These are phyloP conservation scores for Pemphredon lugubris DNA, from an alignment of 2,888 invertebrate genomes.

Conservation along the genomic window DNA sequence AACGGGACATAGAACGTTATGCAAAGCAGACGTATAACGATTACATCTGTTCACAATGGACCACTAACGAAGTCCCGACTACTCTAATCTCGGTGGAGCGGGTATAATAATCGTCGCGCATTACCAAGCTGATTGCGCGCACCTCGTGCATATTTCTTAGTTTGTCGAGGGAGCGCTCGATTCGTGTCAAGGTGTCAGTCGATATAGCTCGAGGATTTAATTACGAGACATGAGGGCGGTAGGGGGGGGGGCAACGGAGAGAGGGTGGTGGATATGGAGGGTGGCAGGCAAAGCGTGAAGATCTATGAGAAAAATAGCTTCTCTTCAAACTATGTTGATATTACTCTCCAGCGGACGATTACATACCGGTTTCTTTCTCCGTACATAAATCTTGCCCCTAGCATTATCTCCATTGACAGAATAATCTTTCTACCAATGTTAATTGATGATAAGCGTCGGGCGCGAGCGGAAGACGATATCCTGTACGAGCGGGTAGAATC, in stretches of 20 bases:
- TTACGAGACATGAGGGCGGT: conserved; percentile 9
- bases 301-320: too few species aligned
- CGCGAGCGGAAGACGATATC: conserved; percentile 6
- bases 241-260: neutral
- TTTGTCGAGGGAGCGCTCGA: conserved; percentile 15
- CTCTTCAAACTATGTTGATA: neutral
- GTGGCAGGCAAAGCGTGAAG: too few species aligned
- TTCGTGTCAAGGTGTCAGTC: conserved; percentile 43
- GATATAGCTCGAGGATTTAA: conserved; percentile 44
- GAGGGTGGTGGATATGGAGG: too few species aligned
- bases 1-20: conserved; percentile 30
- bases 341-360: conserved; percentile 23
- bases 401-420: conserved; percentile 34
- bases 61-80: conserved; percentile 55
- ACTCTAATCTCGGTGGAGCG: conserved; percentile 37
- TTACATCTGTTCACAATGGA: conserved; percentile 57
- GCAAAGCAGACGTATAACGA: conserved; percentile 51
- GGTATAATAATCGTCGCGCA: conserved; percentile 33
- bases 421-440: conserved; percentile 35
- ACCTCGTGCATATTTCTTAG: conserved; percentile 2
- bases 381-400: conserved; percentile 28
- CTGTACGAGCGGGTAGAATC: neutral
- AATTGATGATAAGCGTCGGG: conserved; percentile 37
- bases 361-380: conserved; percentile 6
- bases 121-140: conserved; percentile 32